Evolutionary conservation across 2,113 vertebrate species (phyloP).

Genomic region (Gorsachius goisagi): DNA sequence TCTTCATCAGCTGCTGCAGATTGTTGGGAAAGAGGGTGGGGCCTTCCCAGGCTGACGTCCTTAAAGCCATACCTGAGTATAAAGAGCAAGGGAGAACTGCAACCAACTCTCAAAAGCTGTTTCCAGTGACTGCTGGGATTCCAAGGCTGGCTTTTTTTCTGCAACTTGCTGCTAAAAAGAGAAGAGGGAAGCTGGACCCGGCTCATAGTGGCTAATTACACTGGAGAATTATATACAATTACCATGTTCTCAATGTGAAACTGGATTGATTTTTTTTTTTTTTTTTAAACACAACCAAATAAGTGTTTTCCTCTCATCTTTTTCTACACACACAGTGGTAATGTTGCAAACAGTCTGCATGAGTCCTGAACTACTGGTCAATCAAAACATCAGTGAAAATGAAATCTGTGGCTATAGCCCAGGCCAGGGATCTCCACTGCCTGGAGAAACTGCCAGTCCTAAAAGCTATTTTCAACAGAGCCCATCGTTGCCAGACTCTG

Average conservation of each 20-base stretch:
- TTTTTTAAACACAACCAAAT: background rate
- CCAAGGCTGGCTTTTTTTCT: background rate
- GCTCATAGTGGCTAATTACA: background rate
- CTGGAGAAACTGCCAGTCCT: constrained; percentile 29
- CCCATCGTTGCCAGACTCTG: constrained; percentile 46
- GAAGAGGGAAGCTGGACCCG: background rate
- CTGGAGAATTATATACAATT: background rate
- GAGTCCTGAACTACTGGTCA: background rate
- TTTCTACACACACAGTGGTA: background rate
- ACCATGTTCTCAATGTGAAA: background rate
- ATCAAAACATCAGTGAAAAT: background rate
- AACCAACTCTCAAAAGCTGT: constrained; percentile 9
- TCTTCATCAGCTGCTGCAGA: constrained; percentile 7
- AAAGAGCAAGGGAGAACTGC: background rate
- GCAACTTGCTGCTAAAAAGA: background rate
- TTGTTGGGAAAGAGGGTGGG: constrained; percentile 47
- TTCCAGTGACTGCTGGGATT: background rate
- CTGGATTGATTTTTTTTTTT: background rate
- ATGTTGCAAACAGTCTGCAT: constrained; percentile 17
- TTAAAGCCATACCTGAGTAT: background rate
- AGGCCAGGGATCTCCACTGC: constrained; percentile 41
- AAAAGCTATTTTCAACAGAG: constrained; percentile 21
- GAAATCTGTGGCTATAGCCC: background rate
- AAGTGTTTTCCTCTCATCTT: background rate
- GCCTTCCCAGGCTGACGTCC: constrained; percentile 25